Conservation (phyloP, 2,888 invertebrate genomes). For the Netelia virgata region DNA sequence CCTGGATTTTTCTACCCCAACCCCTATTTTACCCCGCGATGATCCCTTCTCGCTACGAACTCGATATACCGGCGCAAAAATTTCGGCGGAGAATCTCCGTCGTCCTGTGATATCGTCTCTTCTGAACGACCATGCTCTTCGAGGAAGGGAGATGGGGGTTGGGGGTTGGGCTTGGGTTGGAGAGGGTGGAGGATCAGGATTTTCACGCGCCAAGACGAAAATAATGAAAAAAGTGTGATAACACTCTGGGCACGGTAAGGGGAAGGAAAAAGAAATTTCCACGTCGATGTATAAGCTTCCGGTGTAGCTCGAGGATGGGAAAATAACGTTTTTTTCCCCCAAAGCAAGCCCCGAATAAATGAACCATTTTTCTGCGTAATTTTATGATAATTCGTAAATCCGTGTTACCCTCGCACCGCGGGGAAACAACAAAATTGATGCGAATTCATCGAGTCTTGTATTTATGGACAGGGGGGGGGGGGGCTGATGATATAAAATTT, state of each 20-base stretch:
- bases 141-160: too few relatives aligned
- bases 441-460: too few relatives aligned
- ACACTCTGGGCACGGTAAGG: slow-evolving; percentile 23
- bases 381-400: background rate
- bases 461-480: too few relatives aligned
- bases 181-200: slow-evolving; percentile 8
- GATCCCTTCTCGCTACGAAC: slow-evolving; percentile 11
- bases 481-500: too few relatives aligned
- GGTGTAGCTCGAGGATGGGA: slow-evolving; percentile 6
- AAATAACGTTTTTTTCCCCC: background rate
- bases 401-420: background rate
- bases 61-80: slow-evolving; percentile 31
- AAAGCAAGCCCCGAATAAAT: background rate
- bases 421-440: too few relatives aligned
- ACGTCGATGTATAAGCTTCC: background rate
- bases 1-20: slow-evolving; percentile 37
- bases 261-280: background rate
- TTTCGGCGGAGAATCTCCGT: slow-evolving; percentile 20
- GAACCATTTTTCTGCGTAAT: background rate
- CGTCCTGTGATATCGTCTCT: background rate
- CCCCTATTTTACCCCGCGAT: background rate
- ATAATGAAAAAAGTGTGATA: slow-evolving; percentile 59
- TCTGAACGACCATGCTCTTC: background rate
- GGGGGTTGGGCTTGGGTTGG: background rate
- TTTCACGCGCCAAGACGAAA: slow-evolving; percentile 43